Base-by-base conservation (phyloP, 2,888 invertebrate species). In the Congeria kusceri region DNA sequence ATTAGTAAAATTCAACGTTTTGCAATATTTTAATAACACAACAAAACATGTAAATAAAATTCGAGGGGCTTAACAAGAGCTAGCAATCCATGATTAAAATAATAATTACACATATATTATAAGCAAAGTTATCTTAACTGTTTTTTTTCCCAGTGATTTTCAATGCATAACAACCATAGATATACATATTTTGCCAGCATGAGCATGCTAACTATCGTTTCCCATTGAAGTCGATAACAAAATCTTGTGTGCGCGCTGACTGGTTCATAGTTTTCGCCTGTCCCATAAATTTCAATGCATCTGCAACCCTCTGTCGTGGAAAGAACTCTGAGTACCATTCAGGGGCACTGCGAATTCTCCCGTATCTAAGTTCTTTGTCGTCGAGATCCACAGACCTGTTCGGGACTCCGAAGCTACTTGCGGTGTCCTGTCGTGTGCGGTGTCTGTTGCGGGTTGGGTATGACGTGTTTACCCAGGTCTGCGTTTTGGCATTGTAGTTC, bases 201-300 rank as follows among this genome's bases (percentile, higher is more conserved):
- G n/a, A n/a, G n/a, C n/a, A n/a, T n/a, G n/a, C n/a, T 15, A 39
- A 13, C 39, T 39, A 39, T 39, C 39, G 9, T 39, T 58, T 72
- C 46, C 76, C 76, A 32, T 80, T 57, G 63, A 81, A 81, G 32
- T 82, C 68, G 13, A 83, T 56, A 11, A 73, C 83, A 53, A 72
- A 83, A 47, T 80, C 83, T 32, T 57, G 44, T 4, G 29, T 63
- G 32, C 71, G 77, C n/a, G 76, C 39, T 13, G 64, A 69, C 13
- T 70, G 80, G 15, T 58, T 70, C 1, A 64, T 49, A 5, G 74
- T 58, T 63, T 72, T 74, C 29, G 79, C 63, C 59, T 63, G 23
- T 4, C 83, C 83, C 80, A 83, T 83, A 25, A 83, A 83, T 62
- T 80, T 83, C 67, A 83, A 46, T 0, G 83, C 72, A 25, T 73